Conservation (phyloP, 2,113 vertebrate species). For the Cyanoramphus novaezelandiae region DNA sequence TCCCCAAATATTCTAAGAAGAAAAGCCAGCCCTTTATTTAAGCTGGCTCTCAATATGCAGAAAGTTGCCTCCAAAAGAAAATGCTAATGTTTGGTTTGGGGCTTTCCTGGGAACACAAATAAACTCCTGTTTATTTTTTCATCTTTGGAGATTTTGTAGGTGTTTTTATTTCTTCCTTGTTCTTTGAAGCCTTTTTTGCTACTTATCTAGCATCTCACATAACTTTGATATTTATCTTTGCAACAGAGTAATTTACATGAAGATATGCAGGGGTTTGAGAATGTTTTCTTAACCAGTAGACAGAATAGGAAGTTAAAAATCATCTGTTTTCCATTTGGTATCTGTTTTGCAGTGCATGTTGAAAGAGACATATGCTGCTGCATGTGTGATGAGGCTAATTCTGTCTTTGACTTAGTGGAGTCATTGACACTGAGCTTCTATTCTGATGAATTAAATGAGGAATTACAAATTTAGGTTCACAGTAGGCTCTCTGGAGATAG, state of each 20-base stretch:
- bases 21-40: slow-evolving; percentile 8
- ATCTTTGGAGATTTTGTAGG: slow-evolving; percentile 10
- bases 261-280: neutral
- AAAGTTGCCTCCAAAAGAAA: slow-evolving; percentile 44
- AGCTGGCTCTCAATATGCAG: neutral
- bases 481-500: neutral
- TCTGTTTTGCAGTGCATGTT: slow-evolving; percentile 13
- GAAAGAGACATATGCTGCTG: neutral
- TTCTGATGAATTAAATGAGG: neutral
- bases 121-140: slow-evolving; percentile 6
- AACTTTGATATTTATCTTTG: slow-evolving; percentile 46
- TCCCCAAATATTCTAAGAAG: slow-evolving; percentile 10
- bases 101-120: slow-evolving; percentile 46
- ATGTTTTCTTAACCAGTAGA: neutral
- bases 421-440: neutral
- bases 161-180: slow-evolving; percentile 26
- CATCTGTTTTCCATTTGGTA: neutral
- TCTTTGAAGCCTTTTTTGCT: slow-evolving; percentile 35
- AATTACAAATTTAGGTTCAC: neutral
- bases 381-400: slow-evolving; percentile 42
- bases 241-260: neutral
- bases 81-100: slow-evolving; percentile 47
- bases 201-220: neutral
- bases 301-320: slow-evolving; percentile 18
- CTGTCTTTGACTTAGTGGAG: neutral